Conservation (phyloP, 2,888 invertebrate species). For the Cataglyphis livida region DNA sequence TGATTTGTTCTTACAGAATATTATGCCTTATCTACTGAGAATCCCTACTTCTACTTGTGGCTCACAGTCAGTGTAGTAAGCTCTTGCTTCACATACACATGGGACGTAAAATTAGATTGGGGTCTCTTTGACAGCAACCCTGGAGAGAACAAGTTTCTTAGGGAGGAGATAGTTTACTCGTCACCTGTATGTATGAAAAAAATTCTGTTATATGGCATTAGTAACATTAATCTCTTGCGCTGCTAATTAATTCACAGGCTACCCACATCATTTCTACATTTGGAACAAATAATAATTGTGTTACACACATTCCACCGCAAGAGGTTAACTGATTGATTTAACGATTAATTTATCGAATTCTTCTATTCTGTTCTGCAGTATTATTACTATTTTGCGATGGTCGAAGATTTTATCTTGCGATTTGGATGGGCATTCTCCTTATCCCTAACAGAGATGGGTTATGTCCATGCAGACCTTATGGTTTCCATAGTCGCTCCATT, state of each 20-base stretch:
- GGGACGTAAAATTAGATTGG: conserved; percentile 99
- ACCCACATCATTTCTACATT: no score
- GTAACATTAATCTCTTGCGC: background rate
- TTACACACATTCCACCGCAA: no score
- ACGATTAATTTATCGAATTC: background rate
- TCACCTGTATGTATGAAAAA: conserved; percentile 90
- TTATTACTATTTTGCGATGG: conserved; percentile 98
- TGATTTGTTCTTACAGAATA: conserved; percentile 79
- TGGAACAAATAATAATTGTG: no score
- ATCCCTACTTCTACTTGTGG: conserved; percentile 96
- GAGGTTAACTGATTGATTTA: background rate
- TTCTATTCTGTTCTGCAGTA: conserved; percentile 87
- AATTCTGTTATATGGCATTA: background rate
- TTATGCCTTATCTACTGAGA: conserved; percentile 87
- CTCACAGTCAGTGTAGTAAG: conserved; percentile 93
- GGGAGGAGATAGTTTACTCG: conserved; percentile 98
- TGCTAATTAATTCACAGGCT: no score
- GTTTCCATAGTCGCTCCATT: conserved; percentile 93
- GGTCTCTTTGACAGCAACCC: conserved; percentile 96
- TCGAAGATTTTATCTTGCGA: conserved; percentile 97
- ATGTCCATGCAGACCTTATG: conserved; percentile 93
- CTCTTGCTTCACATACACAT: conserved; percentile 97
- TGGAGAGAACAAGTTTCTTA: conserved; percentile 95
- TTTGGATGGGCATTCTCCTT: conserved; percentile 98
- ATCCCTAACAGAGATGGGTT: conserved; percentile 92